These are phyloP conservation scores for Saccopteryx leptura DNA, from an alignment of 2,113 vertebrate species.

Conservation along the genomic window DNA sequence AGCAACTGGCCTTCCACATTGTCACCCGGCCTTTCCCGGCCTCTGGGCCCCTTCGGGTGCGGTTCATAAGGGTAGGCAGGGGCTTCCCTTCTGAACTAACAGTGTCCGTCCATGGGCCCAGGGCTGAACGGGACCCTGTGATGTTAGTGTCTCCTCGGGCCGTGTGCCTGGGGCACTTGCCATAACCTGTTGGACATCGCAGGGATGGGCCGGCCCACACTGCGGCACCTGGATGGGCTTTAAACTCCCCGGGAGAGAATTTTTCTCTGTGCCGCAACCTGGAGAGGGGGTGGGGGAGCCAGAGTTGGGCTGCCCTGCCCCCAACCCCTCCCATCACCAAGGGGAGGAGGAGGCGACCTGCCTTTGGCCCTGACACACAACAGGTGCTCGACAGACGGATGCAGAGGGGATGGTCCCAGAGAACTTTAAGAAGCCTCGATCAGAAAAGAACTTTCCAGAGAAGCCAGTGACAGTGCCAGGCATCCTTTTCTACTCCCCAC, in stretches of 20 bases:
- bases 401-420: not conserved
- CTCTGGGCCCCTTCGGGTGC: not conserved
- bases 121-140: too few relatives aligned
- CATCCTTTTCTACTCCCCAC: too few relatives aligned
- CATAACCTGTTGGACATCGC: not conserved
- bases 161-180: not conserved
- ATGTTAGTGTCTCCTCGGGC: not conserved
- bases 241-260: not conserved
- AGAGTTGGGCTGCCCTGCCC: not conserved
- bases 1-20: not conserved
- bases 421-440: not conserved
- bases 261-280: rapidly evolving
- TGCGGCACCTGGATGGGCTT: not conserved
- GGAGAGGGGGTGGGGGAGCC: too few relatives aligned
- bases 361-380: rapidly evolving
- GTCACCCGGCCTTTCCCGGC: not conserved
- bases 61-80: not conserved
- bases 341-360: rapidly evolving
- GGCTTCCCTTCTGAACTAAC: not conserved
- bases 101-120: not conserved
- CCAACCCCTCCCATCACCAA: not conserved
- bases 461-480: not conserved
- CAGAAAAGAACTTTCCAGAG: not conserved
- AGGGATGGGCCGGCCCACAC: rapidly evolving
- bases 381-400: rapidly evolving